Percentiles rank a stretch among this genome's conserved stretches.
phyloP scores from a whole-genome alignment of 2,888 invertebrate species.

The Sphaerophoria taeniata region DNA sequence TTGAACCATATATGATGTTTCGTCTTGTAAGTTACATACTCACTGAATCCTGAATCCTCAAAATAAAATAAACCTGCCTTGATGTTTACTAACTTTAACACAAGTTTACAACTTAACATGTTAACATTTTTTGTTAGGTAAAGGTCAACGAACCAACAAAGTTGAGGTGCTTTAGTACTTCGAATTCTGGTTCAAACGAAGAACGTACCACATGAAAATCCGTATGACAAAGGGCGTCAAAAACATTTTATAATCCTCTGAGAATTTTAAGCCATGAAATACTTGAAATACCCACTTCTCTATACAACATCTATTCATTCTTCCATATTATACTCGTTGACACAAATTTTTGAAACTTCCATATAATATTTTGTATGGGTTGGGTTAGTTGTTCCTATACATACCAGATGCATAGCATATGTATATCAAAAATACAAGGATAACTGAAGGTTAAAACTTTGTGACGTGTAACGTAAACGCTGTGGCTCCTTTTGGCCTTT shows the following conservation, averaged over 20 bases:
- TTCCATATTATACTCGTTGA: slow-evolving; percentile 28
- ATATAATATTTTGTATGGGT: neutral
- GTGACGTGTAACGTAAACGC: slow-evolving; percentile 63
- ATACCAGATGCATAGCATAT: slow-evolving; percentile 50
- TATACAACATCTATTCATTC: neutral
- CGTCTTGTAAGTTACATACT: too few relatives aligned
- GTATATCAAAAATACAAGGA: too few relatives aligned
- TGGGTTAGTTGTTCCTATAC: neutral
- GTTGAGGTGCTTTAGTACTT: neutral
- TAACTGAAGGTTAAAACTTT: slow-evolving; percentile 67
- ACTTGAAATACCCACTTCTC: slow-evolving; percentile 19
- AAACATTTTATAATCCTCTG: slow-evolving; percentile 11
- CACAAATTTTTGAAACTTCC: slow-evolving; percentile 45
- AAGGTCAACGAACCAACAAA: neutral
- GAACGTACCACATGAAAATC: slow-evolving; percentile 5
- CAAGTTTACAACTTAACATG: too few relatives aligned
- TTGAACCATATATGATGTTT: too few relatives aligned
- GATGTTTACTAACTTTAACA: too few relatives aligned
- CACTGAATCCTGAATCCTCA: too few relatives aligned
- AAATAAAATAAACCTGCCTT: too few relatives aligned
- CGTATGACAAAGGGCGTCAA: slow-evolving; percentile 6
- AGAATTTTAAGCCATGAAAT: slow-evolving; percentile 3
- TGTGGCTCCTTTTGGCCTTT: slow-evolving; percentile 60
- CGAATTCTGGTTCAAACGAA: neutral
- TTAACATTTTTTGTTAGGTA: too few relatives aligned